Evolutionary conservation across 2,113 vertebrate species (phyloP).

Genomic region (Otis tarda): DNA sequence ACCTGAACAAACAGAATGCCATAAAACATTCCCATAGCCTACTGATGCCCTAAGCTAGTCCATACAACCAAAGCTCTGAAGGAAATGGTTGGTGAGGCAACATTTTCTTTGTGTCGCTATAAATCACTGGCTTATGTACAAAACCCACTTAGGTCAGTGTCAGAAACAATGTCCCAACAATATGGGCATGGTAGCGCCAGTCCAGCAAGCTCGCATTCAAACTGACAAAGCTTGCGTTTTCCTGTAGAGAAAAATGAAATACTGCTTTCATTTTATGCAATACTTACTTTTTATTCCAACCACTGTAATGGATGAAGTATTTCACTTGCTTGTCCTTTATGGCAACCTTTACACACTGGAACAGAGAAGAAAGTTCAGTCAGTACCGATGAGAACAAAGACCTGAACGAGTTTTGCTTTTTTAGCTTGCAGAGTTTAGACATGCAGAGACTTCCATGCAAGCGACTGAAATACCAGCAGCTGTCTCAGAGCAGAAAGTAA

Average conservation of each 20-base stretch:
- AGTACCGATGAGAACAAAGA: not conserved
- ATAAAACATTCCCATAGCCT: not conserved
- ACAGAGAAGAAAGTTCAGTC: slow-evolving; percentile 40
- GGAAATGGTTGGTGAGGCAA: not conserved
- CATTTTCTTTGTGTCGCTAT: not conserved
- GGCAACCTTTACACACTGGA: slow-evolving; percentile 97
- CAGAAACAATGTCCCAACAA: not conserved
- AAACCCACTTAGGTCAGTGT: rapidly evolving
- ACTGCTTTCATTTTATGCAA: not conserved
- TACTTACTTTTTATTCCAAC: slow-evolving; percentile 99
- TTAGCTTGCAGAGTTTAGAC: not conserved
- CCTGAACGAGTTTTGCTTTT: not conserved
- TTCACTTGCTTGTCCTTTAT: slow-evolving; percentile 99
- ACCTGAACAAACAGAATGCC: not conserved
- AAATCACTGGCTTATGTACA: not conserved
- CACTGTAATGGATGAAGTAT: slow-evolving; percentile 99
- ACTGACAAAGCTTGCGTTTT: not conserved
- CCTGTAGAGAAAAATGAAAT: not conserved
- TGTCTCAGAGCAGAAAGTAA: not conserved
- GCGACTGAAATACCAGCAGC: not conserved
- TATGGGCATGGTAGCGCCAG: not conserved
- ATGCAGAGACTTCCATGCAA: not conserved
- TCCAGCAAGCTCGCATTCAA: not conserved
- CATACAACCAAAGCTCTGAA: not conserved
- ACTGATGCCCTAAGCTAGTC: not conserved